A percentile compares a stretch with the other conserved stretches of the same genome.
phyloP scores from a whole-genome alignment of 2,888 invertebrate species.

The Thumatha senex region DNA sequence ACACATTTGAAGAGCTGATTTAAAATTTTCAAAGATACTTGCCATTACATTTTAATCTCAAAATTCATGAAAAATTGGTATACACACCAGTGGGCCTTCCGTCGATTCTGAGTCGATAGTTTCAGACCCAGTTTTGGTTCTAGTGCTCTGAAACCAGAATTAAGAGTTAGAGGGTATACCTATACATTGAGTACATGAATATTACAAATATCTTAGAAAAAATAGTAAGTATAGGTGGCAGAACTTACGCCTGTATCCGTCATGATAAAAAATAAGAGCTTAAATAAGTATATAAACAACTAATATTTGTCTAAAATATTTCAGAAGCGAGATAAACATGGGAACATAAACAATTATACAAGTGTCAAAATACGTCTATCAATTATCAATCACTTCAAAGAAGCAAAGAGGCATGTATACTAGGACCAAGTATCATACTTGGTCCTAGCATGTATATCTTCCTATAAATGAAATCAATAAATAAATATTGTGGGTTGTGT shows the following conservation, averaged over 20 bases:
- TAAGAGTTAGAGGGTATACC: background rate
- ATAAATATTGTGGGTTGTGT: too few species aligned
- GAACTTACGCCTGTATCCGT: constrained; percentile 61
- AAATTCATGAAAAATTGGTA: too few species aligned
- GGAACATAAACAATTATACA: constrained; percentile 19
- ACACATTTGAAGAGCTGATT: too few species aligned
- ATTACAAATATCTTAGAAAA: background rate
- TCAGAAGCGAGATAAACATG: constrained; percentile 10
- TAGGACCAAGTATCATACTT: too few species aligned
- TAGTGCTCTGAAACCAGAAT: constrained; percentile 54
- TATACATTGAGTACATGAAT: background rate
- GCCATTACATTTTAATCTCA: too few species aligned
- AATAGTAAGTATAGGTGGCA: background rate
- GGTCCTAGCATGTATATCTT: too few species aligned
- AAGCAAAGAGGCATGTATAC: too few species aligned
- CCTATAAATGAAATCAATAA: too few species aligned
- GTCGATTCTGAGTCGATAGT: constrained; percentile 50
- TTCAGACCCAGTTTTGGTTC: constrained; percentile 54
- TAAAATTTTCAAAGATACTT: too few species aligned
- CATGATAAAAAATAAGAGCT: constrained; percentile 44
- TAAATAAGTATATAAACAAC: constrained; percentile 19
- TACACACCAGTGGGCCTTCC: constrained; percentile 51
- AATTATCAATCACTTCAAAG: background rate
- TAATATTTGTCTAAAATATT: constrained; percentile 28
- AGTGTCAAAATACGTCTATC: background rate